Evolutionary conservation across 1,140 invertebrate genomes (phyloP).

Genomic region (Panulirus ornatus): DNA sequence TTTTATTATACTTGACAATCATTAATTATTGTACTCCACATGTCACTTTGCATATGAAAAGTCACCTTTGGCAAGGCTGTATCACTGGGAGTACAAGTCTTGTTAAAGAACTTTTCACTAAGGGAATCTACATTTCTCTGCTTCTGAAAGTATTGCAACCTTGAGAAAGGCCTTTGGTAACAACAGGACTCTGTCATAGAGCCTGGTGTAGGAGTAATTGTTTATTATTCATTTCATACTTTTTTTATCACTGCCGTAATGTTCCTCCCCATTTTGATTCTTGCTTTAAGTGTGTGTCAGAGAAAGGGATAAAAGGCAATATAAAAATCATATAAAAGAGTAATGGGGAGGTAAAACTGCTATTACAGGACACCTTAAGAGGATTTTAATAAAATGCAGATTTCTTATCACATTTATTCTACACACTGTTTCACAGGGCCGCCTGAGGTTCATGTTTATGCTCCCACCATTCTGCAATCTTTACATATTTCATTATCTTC

Average conservation of each 20-base stretch:
- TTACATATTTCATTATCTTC: background rate
- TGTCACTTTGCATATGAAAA: background rate
- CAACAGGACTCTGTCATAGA: too few relatives aligned
- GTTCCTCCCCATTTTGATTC: background rate
- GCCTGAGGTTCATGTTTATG: constrained; percentile 28
- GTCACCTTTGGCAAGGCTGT: too few relatives aligned
- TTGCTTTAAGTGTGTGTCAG: background rate
- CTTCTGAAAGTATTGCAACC: too few relatives aligned
- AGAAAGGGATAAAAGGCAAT: background rate
- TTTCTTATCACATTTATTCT: constrained; percentile 58
- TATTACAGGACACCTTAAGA: background rate
- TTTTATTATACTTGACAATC: background rate
- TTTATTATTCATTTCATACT: background rate
- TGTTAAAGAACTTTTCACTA: background rate
- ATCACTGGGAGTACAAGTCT: background rate
- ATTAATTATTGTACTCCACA: background rate
- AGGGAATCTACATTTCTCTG: too few relatives aligned
- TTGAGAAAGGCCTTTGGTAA: too few relatives aligned
- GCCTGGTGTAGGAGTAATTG: background rate
- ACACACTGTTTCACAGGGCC: constrained; percentile 60
- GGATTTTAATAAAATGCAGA: background rate
- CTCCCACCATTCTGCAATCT: constrained; percentile 9
- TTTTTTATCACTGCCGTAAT: background rate
- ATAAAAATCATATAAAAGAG: background rate
- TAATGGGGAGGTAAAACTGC: background rate